Percentiles rank a stretch among this genome's conserved stretches.
Evolutionary conservation across 2,797 vertebrate species (phyloP).

Genomic region (Cichlasoma orientale): DNA sequence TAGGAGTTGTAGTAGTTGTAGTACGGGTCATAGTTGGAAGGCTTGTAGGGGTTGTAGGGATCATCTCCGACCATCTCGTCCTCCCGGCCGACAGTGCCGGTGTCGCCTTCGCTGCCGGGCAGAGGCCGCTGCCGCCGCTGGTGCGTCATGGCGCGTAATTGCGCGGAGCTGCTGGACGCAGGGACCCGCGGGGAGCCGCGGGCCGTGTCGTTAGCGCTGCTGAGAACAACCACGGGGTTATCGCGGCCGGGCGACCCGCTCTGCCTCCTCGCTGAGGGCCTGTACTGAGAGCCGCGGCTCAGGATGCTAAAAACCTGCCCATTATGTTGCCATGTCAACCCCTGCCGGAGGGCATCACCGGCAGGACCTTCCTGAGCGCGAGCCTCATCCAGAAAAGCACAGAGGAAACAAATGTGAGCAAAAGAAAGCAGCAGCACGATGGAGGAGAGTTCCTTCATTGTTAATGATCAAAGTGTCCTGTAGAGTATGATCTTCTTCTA

Average conservation of each 20-base stretch:
- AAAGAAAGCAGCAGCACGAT: slow-evolving; percentile 30
- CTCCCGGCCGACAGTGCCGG: slow-evolving; percentile 51
- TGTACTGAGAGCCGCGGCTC: slow-evolving; percentile 85
- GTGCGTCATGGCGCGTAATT: slow-evolving; percentile 75
- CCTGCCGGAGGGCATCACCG: slow-evolving; percentile 71
- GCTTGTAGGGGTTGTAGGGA: slow-evolving; percentile 90
- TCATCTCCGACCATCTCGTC: slow-evolving; percentile 89
- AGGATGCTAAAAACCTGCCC: slow-evolving; percentile 88
- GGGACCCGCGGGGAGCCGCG: slow-evolving; percentile 54
- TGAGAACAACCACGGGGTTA: slow-evolving; percentile 56
- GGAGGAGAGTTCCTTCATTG: slow-evolving; percentile 53
- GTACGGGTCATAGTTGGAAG: slow-evolving; percentile 87
- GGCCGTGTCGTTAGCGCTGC: slow-evolving; percentile 60
- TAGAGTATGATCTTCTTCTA: neutral
- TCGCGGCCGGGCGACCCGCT: neutral
- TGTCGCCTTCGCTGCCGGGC: neutral
- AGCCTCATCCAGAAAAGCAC: slow-evolving; percentile 65
- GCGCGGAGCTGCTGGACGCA: slow-evolving; percentile 46
- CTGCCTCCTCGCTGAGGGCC: slow-evolving; percentile 75
- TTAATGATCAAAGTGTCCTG: neutral
- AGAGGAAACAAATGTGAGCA: slow-evolving; percentile 63
- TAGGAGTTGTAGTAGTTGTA: slow-evolving; percentile 94
- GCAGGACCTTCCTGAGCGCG: slow-evolving; percentile 69
- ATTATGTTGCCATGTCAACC: slow-evolving; percentile 89
- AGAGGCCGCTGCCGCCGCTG: slow-evolving; percentile 28